Evolutionary conservation across 2,888 invertebrate species (phyloP).

Genomic region (Camptogramma bilineatum): DNA sequence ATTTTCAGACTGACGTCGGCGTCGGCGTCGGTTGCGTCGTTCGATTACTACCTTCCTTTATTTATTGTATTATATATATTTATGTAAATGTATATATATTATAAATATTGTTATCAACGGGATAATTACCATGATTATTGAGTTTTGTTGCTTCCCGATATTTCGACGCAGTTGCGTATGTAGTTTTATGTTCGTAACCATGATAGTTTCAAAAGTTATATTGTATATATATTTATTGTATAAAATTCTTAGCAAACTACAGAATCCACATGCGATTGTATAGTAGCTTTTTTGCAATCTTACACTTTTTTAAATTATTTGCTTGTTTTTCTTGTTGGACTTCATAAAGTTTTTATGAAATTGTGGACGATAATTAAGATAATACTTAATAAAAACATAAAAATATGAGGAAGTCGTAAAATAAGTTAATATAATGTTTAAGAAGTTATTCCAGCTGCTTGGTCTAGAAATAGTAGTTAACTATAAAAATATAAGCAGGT

Average conservation of each 20-base stretch:
- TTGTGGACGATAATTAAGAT: not conserved
- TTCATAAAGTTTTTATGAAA: not conserved
- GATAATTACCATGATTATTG: too few relatives aligned
- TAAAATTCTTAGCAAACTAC: too few relatives aligned
- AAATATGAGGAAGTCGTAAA: not conserved
- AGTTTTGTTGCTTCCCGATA: too few relatives aligned
- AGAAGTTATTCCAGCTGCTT: not conserved
- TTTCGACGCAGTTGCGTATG: too few relatives aligned
- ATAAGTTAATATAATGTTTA: not conserved
- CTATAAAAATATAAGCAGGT: not conserved
- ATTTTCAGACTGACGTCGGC: not conserved
- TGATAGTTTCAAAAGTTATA: too few relatives aligned
- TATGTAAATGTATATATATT: too few relatives aligned
- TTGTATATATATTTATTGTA: too few relatives aligned
- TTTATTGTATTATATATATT: too few relatives aligned
- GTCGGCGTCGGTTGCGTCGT: too few relatives aligned
- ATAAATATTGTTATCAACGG: too few relatives aligned
- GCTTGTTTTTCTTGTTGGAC: not conserved
- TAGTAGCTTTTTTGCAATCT: not conserved
- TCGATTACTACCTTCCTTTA: too few relatives aligned
- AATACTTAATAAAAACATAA: not conserved
- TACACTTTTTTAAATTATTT: not conserved
- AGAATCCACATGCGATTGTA: not conserved
- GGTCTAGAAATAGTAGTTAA: slow-evolving; percentile 1
- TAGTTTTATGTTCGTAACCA: too few relatives aligned